These are phyloP conservation scores for Platynereis dumerilii DNA, from an alignment of 2,888 invertebrate species.

Conservation along the genomic window DNA sequence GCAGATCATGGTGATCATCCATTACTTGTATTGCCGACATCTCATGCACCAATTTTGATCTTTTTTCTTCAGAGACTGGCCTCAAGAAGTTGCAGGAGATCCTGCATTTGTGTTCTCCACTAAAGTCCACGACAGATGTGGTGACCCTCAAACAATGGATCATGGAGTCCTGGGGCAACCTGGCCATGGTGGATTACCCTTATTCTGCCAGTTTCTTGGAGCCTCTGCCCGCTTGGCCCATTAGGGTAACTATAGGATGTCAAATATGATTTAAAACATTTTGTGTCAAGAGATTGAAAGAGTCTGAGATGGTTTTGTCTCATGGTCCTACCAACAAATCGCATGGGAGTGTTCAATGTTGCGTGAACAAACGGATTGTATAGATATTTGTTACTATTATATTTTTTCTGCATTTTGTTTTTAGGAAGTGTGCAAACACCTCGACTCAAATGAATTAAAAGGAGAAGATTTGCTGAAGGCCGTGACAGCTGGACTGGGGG, in stretches of 20 bases:
- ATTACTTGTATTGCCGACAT: too few species aligned
- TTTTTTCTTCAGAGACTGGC: constrained; percentile 70
- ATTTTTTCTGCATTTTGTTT: too few species aligned
- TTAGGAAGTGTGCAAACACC: constrained; percentile 68
- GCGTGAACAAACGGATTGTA: too few species aligned
- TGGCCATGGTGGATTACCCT: constrained; percentile 97
- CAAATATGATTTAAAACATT: too few species aligned
- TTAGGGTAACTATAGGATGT: constrained; percentile 69
- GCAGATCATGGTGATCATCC: too few species aligned
- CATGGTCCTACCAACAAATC: too few species aligned
- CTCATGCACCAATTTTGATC: background rate
- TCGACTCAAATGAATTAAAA: constrained; percentile 65
- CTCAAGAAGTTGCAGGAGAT: constrained; percentile 73
- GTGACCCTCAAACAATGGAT: constrained; percentile 43
- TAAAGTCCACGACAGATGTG: constrained; percentile 69
- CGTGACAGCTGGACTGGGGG: constrained; percentile 74
- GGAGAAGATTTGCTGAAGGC: constrained; percentile 68
- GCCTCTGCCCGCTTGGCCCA: constrained; percentile 82
- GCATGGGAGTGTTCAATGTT: too few species aligned
- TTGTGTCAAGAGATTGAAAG: too few species aligned
- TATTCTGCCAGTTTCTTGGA: constrained; percentile 83
- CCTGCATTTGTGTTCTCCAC: constrained; percentile 79
- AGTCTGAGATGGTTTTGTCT: too few species aligned
- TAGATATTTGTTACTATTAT: too few species aligned
- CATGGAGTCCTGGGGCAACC: constrained; percentile 67